These are phyloP conservation scores for Argyra leucocephala DNA, from an alignment of 2,888 invertebrate species.

Conservation along the genomic window DNA sequence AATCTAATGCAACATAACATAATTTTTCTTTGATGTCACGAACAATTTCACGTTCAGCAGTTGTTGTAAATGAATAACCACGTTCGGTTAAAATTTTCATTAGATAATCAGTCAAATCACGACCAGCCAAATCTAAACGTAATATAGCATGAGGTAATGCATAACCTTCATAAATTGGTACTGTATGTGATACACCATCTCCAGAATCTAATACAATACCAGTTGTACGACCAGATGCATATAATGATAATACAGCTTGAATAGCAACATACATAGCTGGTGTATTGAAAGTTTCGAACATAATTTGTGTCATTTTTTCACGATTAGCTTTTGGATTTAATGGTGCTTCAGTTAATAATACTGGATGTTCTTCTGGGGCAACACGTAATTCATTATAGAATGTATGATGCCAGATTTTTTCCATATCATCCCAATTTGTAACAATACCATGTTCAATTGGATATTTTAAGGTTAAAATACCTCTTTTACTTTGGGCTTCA, in stretches of 20 bases:
- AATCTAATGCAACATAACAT: conserved; percentile 83
- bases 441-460: conserved; percentile 97
- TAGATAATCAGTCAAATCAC: conserved; percentile 85
- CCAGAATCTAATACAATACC: conserved; percentile 94
- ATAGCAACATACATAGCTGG: conserved; percentile 92
- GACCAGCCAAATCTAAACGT: conserved; percentile 85
- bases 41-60: conserved; percentile 88
- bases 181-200: conserved; percentile 93
- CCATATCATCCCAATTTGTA: conserved; percentile 99
- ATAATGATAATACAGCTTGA: conserved; percentile 85
- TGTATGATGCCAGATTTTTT: conserved; percentile 98
- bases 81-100: conserved; percentile 91
- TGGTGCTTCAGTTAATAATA: conserved; percentile 78
- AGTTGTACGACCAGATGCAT: conserved; percentile 93
- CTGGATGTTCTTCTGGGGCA: conserved; percentile 86
- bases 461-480: conserved; percentile 91
- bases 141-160: conserved; percentile 88
- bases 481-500: conserved; percentile 74
- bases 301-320: conserved; percentile 88
- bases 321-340: conserved; percentile 81
- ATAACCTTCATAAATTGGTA: conserved; percentile 92
- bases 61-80: conserved; percentile 85
- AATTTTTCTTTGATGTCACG: conserved; percentile 92
- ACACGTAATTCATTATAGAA: conserved; percentile 98
- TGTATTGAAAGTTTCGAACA: conserved; percentile 89